These are phyloP conservation scores for Callionymus lyra DNA, from an alignment of 2,113 vertebrate genomes.

Conservation along the genomic window DNA sequence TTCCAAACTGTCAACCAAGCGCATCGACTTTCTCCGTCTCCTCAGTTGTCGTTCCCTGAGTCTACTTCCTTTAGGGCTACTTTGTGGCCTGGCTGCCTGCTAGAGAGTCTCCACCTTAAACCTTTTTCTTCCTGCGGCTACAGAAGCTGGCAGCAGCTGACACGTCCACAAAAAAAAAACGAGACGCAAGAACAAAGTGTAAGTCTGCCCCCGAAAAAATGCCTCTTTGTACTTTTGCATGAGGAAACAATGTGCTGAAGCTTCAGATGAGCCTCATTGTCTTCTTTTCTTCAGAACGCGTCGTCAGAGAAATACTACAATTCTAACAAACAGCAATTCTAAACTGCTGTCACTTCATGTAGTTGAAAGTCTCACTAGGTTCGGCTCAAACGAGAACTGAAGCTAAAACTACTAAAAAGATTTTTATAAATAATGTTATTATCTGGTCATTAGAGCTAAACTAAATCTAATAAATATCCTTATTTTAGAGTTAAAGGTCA, in stretches of 20 bases:
- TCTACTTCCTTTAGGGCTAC: slow-evolving; percentile 18
- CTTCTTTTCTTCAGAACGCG: not conserved
- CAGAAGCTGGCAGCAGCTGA: slow-evolving; percentile 41
- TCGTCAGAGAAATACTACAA: slow-evolving; percentile 4
- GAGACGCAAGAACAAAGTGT: slow-evolving; percentile 20
- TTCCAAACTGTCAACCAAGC: no score
- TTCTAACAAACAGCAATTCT: slow-evolving; percentile 1
- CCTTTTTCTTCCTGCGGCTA: slow-evolving; percentile 37
- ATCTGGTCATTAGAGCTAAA: no score
- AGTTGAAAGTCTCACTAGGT: no score
- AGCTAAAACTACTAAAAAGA: no score
- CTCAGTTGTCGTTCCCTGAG: not conserved
- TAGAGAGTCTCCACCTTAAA: slow-evolving; percentile 38
- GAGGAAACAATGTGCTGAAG: slow-evolving; percentile 3
- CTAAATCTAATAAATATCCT: no score
- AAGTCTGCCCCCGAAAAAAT: slow-evolving; percentile 9
- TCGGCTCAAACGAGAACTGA: no score
- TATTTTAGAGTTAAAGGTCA: no score
- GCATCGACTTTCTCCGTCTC: slow-evolving; percentile 6
- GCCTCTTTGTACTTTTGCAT: slow-evolving; percentile 12
- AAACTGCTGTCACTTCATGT: slow-evolving; percentile 6
- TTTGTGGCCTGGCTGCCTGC: slow-evolving; percentile 26
- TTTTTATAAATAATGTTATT: no score
- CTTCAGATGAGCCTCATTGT: slow-evolving; percentile 7
- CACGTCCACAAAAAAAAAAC: slow-evolving; percentile 24